phyloP scores from a whole-genome alignment of 2,113 vertebrate species.

The Platycercus adscitus region DNA sequence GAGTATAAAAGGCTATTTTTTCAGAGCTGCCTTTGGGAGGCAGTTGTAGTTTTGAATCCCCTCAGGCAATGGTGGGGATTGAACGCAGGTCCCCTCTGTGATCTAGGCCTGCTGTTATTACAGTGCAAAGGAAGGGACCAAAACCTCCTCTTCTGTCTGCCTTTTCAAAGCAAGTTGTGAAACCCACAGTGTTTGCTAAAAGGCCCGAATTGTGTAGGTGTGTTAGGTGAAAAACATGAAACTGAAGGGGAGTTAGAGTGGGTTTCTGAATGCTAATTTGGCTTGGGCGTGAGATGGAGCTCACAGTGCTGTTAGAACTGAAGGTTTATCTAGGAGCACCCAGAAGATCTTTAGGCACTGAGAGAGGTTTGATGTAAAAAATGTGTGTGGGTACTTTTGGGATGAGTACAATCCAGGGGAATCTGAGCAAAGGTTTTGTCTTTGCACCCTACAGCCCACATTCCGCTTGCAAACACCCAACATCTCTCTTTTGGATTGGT shows the following conservation, averaged over 20 bases:
- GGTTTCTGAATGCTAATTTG: slow-evolving; percentile 33
- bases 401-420: background rate
- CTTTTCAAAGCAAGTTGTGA: slow-evolving; percentile 2
- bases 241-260: slow-evolving; percentile 21
- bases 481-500: background rate
- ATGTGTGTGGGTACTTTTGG: background rate
- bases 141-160: background rate
- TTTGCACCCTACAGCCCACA: background rate
- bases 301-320: background rate
- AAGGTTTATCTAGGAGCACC: background rate
- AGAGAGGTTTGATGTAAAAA: background rate
- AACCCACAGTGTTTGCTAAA: background rate
- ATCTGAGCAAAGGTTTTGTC: background rate
- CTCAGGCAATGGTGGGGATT: background rate
- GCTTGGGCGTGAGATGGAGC: background rate
- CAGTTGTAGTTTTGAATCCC: background rate
- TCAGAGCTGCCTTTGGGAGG: background rate
- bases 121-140: background rate
- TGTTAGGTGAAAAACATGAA: slow-evolving; percentile 30
- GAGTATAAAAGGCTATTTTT: background rate
- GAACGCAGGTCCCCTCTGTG: background rate
- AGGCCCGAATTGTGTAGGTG: slow-evolving; percentile 7
- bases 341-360: background rate
- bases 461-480: background rate
- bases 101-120: background rate